Percentiles rank a stretch among this genome's conserved stretches.
These are phyloP conservation scores for Narcine bancroftii DNA, from an alignment of 2,113 vertebrate genomes.

Conservation along the genomic window DNA sequence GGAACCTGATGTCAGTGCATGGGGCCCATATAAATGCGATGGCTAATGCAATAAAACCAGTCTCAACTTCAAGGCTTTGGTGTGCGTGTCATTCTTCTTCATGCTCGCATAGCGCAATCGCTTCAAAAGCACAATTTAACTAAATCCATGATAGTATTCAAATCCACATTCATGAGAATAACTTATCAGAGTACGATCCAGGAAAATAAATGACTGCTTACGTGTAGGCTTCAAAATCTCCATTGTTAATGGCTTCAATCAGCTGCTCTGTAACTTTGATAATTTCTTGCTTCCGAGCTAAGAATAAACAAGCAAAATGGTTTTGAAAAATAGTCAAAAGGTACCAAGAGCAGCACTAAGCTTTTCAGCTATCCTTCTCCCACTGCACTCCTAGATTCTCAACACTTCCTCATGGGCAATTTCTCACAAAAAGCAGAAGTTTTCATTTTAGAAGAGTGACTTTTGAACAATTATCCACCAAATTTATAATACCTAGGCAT, in stretches of 20 bases:
- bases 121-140: not conserved
- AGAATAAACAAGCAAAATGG: not conserved
- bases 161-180: not conserved
- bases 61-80: no score
- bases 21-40: no score
- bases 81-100: no score
- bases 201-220: slow-evolving; percentile 52
- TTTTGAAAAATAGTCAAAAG: slow-evolving; percentile 41
- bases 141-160: not conserved
- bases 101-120: no score
- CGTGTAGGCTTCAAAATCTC: slow-evolving; percentile 98
- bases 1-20: no score
- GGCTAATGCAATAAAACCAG: no score
- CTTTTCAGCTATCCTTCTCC: not conserved
- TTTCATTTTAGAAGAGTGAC: no score
- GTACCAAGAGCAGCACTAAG: slow-evolving; percentile 30
- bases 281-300: slow-evolving; percentile 95
- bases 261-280: slow-evolving; percentile 95
- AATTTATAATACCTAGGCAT: no score
- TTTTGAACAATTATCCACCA: no score
- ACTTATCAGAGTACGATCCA: not conserved
- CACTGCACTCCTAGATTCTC: no score
- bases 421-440: not conserved
- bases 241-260: slow-evolving; percentile 95
- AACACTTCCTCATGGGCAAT: no score